Evolutionary conservation across 2,888 invertebrate species (phyloP).

Genomic region (Asteroscopus sphinx): DNA sequence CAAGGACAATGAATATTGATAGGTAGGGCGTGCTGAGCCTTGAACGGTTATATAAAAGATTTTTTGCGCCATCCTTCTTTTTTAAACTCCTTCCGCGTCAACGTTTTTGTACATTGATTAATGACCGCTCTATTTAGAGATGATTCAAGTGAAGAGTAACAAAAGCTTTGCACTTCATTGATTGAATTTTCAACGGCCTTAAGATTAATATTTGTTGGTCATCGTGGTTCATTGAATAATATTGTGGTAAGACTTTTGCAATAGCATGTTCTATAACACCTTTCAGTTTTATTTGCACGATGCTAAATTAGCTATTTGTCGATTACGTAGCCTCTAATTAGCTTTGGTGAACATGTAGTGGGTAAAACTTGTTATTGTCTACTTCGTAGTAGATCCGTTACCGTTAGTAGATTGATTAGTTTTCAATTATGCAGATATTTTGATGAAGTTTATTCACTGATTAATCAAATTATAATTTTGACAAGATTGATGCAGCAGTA

Average conservation of each 20-base stretch:
- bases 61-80: conserved; percentile 73
- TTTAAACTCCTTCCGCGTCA: conserved; percentile 74
- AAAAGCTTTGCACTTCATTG: conserved; percentile 64
- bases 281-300: conserved; percentile 42
- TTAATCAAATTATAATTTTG: conserved; percentile 29
- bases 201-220: conserved; percentile 37
- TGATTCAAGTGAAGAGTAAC: conserved; percentile 62
- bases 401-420: conserved; percentile 30
- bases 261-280: conserved; percentile 36
- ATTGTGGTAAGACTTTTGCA: conserved; percentile 8
- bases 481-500: conserved; percentile 2
- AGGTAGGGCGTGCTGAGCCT: conserved; percentile 63
- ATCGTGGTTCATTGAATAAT: conserved; percentile 27
- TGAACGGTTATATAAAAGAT: conserved; percentile 68
- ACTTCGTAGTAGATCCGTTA: conserved; percentile 21
- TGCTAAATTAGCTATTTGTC: conserved; percentile 10
- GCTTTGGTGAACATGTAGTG: conserved; percentile 17
- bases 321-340: conserved; percentile 30
- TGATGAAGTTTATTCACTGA: conserved; percentile 12
- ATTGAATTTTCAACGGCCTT: conserved; percentile 60
- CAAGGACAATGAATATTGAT: conserved; percentile 69
- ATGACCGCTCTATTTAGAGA: conserved; percentile 70
- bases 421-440: conserved; percentile 26
- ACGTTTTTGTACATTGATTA: conserved; percentile 77
- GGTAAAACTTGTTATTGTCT: conserved; percentile 32